Base-by-base conservation (phyloP, 2,888 invertebrate genomes). In the Himalopsyche anomala region DNA sequence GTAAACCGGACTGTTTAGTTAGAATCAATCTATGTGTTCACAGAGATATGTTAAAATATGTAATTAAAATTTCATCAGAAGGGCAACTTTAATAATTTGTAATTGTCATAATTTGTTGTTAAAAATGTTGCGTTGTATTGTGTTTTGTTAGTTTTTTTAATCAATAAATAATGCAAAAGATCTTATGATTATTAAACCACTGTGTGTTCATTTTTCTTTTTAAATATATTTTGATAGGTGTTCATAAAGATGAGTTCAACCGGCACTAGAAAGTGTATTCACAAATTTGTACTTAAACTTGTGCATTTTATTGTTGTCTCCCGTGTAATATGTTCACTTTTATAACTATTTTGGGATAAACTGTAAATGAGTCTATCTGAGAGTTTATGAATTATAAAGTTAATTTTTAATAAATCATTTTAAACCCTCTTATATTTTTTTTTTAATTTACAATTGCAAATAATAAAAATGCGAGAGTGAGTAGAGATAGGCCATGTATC, bases 101-200 rank as follows among this genome's bases (percentile, higher is more conserved):
- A 19, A 19, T 19, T 62, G 62, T 62, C 62, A 15, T 9, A 9
- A 62, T 19, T 62, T 62, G 62, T 62, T 11, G 19, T 62, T 62
- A 28, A 62, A 56, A 19, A 62, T 17, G 62, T 62, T 62, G 62
- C 62, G 19, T 62, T 62, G 19, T 62, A 19, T 62, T 62, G 62
- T 62, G 62, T 62, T 62, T 12, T 56, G 56, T n/a, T 62, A 19
- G 28, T 62, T 62, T 19, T 62, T 62, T 62, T 62, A 62, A 62
- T 62, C 62, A 62, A 62, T 62, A 62, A 62, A 62, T 62, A 62
- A 62, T 62, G 62, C 62, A 62, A 62, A 62, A 62, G 62, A 62
- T 62, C 62, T 62, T 62, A 19, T 62, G 62, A 62, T 62, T 62
- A 62, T 62, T 62, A 62, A 62, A 62, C 62, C 62, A 62, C 62